Conservation (phyloP, 1,140 invertebrate genomes). For the Campoletis sonorensis region DNA sequence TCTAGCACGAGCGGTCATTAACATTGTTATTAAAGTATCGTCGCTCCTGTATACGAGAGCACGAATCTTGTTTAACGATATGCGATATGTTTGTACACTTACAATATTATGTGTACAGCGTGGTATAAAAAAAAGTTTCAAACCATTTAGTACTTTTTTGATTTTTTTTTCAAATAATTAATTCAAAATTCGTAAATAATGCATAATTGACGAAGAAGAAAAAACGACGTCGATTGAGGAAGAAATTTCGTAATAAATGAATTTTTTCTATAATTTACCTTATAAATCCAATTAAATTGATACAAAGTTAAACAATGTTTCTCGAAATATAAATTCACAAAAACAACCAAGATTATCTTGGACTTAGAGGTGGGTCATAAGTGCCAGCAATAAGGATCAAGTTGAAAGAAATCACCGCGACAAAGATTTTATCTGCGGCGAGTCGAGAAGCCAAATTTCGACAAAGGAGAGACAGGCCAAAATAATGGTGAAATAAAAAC, state of each 20-base stretch:
- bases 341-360: background rate
- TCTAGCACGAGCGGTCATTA: constrained; percentile 21
- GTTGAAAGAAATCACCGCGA: constrained; percentile 10
- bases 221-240: too few relatives aligned
- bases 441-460: background rate
- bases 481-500: constrained; percentile 14
- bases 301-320: too few relatives aligned
- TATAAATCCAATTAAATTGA: too few relatives aligned
- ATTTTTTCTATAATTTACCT: too few relatives aligned
- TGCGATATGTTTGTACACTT: too few relatives aligned
- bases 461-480: background rate
- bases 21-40: constrained; percentile 38
- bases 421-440: background rate
- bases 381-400: constrained; percentile 6
- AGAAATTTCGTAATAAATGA: too few relatives aligned
- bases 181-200: too few relatives aligned
- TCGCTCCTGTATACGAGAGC: background rate
- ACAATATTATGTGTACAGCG: too few relatives aligned
- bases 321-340: too few relatives aligned
- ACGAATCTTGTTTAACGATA: background rate
- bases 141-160: background rate
- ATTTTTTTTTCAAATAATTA: background rate
- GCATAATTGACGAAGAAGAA: too few relatives aligned
- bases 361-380: background rate
- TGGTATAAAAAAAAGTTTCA: background rate